Conservation (phyloP, 2,888 invertebrate genomes). For the Meta bourneti region DNA sequence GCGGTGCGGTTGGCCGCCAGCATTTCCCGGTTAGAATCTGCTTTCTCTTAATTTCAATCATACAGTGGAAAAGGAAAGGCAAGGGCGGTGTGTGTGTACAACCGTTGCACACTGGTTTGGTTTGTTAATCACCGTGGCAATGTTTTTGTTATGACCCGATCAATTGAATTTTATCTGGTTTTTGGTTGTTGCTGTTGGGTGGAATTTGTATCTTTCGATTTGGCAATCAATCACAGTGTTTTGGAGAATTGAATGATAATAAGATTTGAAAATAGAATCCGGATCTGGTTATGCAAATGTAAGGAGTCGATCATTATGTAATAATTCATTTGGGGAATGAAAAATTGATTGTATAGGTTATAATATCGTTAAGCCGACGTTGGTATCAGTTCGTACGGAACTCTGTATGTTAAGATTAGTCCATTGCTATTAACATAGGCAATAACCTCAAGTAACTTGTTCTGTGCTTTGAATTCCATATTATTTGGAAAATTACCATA, state of each 20-base stretch:
- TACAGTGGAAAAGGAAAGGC: conserved; percentile 16
- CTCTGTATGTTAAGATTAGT: no score
- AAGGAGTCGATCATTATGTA: neutral
- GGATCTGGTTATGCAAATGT: neutral
- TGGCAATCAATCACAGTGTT: no score
- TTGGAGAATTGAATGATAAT: neutral
- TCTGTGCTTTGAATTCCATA: no score
- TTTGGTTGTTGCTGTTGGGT: neutral
- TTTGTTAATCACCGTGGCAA: no score
- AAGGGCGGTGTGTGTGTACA: neutral
- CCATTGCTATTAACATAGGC: no score
- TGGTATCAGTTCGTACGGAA: no score
- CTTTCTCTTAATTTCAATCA: conserved; percentile 72
- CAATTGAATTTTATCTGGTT: neutral
- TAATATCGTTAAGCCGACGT: neutral
- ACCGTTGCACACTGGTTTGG: no score
- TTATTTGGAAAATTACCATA: no score
- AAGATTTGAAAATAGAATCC: neutral
- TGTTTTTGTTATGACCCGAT: neutral
- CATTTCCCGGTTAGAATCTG: conserved; percentile 38
- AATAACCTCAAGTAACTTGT: no score
- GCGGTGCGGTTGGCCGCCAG: conserved; percentile 56
- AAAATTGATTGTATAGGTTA: neutral
- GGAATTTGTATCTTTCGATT: neutral
- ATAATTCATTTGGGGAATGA: neutral